Percentiles rank a stretch among this genome's conserved stretches.
These are phyloP conservation scores for Ophioninae sp. DNA, from an alignment of 2,888 invertebrate genomes.

Conservation along the genomic window DNA sequence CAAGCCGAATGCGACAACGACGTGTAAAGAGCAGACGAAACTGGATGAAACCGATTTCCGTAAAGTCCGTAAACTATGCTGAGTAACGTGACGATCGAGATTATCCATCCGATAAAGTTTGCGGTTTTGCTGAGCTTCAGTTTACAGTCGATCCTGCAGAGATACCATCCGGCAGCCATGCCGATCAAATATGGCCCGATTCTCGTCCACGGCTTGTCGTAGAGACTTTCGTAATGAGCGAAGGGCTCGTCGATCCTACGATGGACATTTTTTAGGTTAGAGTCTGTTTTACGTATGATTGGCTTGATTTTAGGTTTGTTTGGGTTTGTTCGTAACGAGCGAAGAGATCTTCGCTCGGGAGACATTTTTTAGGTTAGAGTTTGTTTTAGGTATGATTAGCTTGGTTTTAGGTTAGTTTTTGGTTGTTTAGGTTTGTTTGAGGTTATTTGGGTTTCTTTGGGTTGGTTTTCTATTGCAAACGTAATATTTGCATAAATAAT, in stretches of 20 bases:
- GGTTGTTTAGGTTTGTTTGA: no score
- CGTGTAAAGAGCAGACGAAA: conserved; percentile 77
- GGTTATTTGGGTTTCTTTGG: no score
- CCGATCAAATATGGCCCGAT: conserved; percentile 79
- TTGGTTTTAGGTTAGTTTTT: no score
- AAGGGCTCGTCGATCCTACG: conserved; percentile 73
- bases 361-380: no score
- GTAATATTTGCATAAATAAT: conserved; percentile 13
- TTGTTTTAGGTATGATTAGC: no score
- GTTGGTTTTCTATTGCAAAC: no score
- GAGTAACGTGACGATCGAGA: conserved; percentile 71
- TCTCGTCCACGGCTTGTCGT: conserved; percentile 79
- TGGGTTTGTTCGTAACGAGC: no score
- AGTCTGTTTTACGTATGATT: no score
- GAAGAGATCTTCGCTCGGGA: no score
- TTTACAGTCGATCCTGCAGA: conserved; percentile 73
- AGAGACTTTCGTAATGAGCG: conserved; percentile 73
- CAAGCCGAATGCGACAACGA: conserved; percentile 81
- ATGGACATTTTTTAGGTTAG: neutral
- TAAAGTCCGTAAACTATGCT: conserved; percentile 78
- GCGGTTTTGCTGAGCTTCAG: conserved; percentile 70
- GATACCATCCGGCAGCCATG: conserved; percentile 75
- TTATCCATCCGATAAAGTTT: conserved; percentile 72
- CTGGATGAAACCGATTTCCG: conserved; percentile 71
- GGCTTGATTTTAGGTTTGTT: no score